Evolutionary conservation across 1,140 invertebrate species (phyloP), one percentile per base, ranked within the genome.

Genomic region (Druon quercuslanigerum): DNA sequence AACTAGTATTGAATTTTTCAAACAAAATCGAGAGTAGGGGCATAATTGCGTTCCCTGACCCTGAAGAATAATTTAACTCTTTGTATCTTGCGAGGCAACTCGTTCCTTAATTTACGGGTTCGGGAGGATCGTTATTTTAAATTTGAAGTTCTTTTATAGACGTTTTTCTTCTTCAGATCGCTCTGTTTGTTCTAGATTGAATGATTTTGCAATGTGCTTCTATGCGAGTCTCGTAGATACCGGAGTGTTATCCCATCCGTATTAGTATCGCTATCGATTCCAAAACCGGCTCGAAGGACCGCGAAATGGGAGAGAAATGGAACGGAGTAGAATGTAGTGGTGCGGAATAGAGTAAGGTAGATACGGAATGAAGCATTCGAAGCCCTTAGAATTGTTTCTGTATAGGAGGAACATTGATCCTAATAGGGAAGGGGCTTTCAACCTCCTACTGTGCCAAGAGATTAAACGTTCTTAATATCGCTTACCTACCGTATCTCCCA

Each of bases 381-480:
- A 33, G 16, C 60, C 60, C 60, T 40, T 33, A 40, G 60, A 33
- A 66, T 16, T 33, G 60, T 66, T 66, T 66, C 60, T 66, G 4
- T 40, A 66, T 66, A 33, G 40, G 16, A 66, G 60, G 16, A 66
- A 33, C 60, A 66, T 66, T 66, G 60, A 66, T 66, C 25, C 25
- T 66, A 66, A 66, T 40, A 33, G 57, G 25, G n/a, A 40, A 66
- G 25, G 57, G 14, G 33, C 4, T 40, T 66, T n/a, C 25, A 12
- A 11, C 13, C 16, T 14, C 57, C 57, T 66, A 16, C 4, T 40
- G 5, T 66, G 13, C 8, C 33, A 16, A 16, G 60, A 33, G 60
- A 66, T 66, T 66, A 66, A 66, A 66, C 60, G 33, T 40, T 66
- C 33, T 66, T 66, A 66, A 66, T 66, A 66, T 66, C 60, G 60